These are phyloP conservation scores for Pachyrhynchus sulphureomaculatus DNA, from an alignment of 1,140 invertebrate genomes.

Conservation along the genomic window DNA sequence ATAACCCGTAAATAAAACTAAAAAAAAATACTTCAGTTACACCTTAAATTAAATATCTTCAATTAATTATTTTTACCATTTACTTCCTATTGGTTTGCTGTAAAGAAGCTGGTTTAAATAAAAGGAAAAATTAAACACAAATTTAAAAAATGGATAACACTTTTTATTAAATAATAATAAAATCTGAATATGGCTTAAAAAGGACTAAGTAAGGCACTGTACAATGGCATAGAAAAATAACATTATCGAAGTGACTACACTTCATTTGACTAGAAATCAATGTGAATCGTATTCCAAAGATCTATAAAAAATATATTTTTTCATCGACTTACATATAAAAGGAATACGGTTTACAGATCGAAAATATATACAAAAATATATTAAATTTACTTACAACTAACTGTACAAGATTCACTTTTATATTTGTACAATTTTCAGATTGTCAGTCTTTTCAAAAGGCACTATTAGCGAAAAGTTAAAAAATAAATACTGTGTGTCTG, in stretches of 20 bases:
- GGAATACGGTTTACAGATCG: slow-evolving; percentile 7
- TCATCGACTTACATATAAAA: background rate
- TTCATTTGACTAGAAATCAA: slow-evolving; percentile 41
- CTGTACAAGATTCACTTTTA: slow-evolving; percentile 20
- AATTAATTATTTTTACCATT: no score
- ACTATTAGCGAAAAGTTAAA: slow-evolving; percentile 25
- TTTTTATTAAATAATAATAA: slow-evolving; percentile 43
- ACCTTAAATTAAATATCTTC: no score
- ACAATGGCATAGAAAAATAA: slow-evolving; percentile 46
- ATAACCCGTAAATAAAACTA: no score
- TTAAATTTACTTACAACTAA: slow-evolving; percentile 32
- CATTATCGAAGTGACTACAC: slow-evolving; percentile 30
- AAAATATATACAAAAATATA: slow-evolving; percentile 43
- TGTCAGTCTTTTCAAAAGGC: slow-evolving; percentile 46
- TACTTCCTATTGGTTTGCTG: no score
- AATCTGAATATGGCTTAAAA: slow-evolving; percentile 41
- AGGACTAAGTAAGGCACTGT: slow-evolving; percentile 47
- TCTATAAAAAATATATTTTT: slow-evolving; percentile 8
- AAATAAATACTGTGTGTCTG: slow-evolving; percentile 37
- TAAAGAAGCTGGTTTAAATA: no score
- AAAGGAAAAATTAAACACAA: background rate
- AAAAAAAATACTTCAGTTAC: no score
- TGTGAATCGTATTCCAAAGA: slow-evolving; percentile 14
- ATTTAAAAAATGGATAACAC: slow-evolving; percentile 25
- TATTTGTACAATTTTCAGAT: slow-evolving; percentile 42